Evolutionary conservation across 2,113 vertebrate species (phyloP).

Genomic region (Xenopus tropicalis): UCB_Xtro_10.0 CM004445.2:100822001-100822500

Average conservation of each 20-base stretch:
- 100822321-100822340: constrained; percentile 29
- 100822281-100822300: constrained; percentile 2
- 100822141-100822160: no score
- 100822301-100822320: constrained; percentile 16
- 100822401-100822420: not conserved
- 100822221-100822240: not conserved
- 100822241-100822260: no score
- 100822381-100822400: not conserved
- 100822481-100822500: constrained; percentile 9
- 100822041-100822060: no score
- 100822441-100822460: not conserved
- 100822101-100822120: no score
- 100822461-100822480: not conserved
- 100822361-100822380: constrained; percentile 4
- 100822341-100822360: constrained; percentile 26
- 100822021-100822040: no score
- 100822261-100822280: not conserved
- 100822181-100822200: no score
- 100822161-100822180: no score
- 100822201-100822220: not conserved
- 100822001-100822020: no score
- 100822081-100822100: no score
- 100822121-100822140: no score
- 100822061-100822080: no score
- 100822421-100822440: not conserved